Evolutionary conservation across 1,140 invertebrate genomes (phyloP), one percentile per base, ranked within the genome.

Genomic region (Trialeurodes vaporariorum): DNA sequence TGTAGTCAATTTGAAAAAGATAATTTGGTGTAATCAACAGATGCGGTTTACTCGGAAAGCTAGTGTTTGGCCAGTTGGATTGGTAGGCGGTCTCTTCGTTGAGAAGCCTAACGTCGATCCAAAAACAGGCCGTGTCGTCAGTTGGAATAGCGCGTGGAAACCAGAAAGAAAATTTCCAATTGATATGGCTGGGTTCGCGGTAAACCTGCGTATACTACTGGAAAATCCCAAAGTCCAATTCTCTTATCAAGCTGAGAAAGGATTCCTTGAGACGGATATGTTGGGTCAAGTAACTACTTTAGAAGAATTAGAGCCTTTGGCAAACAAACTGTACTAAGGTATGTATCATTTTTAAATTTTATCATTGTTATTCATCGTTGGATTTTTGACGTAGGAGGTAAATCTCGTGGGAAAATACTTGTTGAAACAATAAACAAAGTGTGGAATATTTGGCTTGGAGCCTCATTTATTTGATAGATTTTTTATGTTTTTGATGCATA

Each of bases 101-200:
- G 93, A 96, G 77, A 86, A 86, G 72, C 93, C 93, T 0, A 76
- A 90, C 22, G 82, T 95, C 0, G 82, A 87, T 72, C 77, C 79
- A 21, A 74, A 77, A 1, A 86, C 84, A 2, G 84, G 83, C 11
- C 86, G 90, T 78, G 92, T 98, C 1, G 82, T 83, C 22, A 90
- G 90, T 12, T 98, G 91, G 79, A 91, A 89, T 77, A 86, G 87
- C 17, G 84, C 83, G 1, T 98, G 92, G 92, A 89, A 90, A 71
- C 89, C 93, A 0, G 86, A 94, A 68, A 80, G 96, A 71, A 87
- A 89, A 0, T 99, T 98, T 82, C 94, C 96, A 2, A 87, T 96
- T 26, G 98, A 99, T 75, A 99, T 99, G 97, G 96, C 96, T 1
- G 96, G 94, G 1, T 99, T 99, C 81, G 95, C 93, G 21, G 88